These are phyloP conservation scores for Halocynthia roretzi DNA, from an alignment of 23 tunicate genomes.

Conservation along the genomic window DNA sequence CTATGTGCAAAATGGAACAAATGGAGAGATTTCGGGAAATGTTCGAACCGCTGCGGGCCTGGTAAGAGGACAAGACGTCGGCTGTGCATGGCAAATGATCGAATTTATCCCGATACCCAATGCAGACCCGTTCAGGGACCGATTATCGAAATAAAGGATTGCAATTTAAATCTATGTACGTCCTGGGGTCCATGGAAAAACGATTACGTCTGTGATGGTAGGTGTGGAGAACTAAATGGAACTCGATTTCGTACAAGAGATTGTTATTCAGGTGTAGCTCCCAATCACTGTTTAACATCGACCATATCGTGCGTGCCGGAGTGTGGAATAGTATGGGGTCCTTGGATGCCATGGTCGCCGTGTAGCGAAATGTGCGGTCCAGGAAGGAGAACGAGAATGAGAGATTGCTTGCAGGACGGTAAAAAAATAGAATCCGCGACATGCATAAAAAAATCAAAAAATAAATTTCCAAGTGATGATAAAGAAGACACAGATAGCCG, in stretches of 20 bases:
- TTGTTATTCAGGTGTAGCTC: slow-evolving; percentile 6
- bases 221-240: neutral
- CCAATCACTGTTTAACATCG: neutral
- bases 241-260: neutral
- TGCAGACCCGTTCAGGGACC: neutral
- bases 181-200: slow-evolving; percentile 1
- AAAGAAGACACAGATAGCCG: neutral
- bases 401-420: neutral
- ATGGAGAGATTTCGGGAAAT: neutral
- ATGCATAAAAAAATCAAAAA: neutral
- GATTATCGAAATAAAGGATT: neutral
- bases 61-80: neutral
- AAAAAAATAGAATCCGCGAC: neutral
- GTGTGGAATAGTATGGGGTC: slow-evolving; percentile 3
- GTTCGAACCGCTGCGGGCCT: neutral
- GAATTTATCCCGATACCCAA: neutral
- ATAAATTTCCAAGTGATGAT: neutral
- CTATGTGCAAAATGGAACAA: neutral
- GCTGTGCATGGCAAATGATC: neutral
- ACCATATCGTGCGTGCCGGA: neutral
- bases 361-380: slow-evolving; percentile 1
- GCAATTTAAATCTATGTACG: neutral
- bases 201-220: neutral
- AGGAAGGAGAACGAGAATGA: neutral
- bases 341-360: neutral